A percentile compares a stretch with the other conserved stretches of the same genome.
These are phyloP conservation scores for Stichodactyla helianthus DNA, from an alignment of 64 coral and sea anemone genomes.

Conservation along the genomic window DNA sequence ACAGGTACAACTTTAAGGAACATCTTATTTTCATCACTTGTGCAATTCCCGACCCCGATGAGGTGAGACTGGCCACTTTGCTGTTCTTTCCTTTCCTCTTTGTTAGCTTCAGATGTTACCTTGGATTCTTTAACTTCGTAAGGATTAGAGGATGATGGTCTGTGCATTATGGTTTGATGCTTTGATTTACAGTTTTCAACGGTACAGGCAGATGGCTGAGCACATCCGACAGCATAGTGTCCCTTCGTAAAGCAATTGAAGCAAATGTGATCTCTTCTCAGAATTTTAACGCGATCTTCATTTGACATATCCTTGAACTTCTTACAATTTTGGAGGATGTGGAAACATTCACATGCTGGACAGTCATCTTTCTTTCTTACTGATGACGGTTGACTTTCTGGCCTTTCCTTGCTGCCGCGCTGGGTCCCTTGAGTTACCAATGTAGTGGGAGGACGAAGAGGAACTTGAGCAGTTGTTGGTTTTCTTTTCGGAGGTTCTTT, in stretches of 20 bases:
- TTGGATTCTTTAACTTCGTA: background rate
- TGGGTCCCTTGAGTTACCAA: background rate
- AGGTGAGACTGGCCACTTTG: background rate
- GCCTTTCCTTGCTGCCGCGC: background rate
- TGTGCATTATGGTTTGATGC: background rate
- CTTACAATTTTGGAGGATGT: background rate
- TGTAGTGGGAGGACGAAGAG: background rate
- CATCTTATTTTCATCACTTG: background rate
- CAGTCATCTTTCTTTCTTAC: background rate
- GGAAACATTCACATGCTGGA: background rate
- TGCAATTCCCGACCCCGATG: constrained; percentile 1
- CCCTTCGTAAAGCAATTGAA: background rate
- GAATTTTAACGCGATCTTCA: background rate
- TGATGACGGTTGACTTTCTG: background rate
- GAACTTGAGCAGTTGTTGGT: background rate
- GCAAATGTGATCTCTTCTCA: constrained; percentile 3
- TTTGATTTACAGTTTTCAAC: constrained; percentile 15
- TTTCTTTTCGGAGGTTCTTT: background rate
- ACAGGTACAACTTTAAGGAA: constrained; percentile 13
- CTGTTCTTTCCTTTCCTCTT: background rate
- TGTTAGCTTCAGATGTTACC: background rate
- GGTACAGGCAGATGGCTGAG: constrained; percentile 6
- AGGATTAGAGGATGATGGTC: background rate
- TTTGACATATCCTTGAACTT: constrained; percentile 24
- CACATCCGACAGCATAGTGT: constrained; percentile 12